Evolutionary conservation across 1,140 invertebrate genomes (phyloP).

Genomic region (Brachionus asplanchnoidis): DNA sequence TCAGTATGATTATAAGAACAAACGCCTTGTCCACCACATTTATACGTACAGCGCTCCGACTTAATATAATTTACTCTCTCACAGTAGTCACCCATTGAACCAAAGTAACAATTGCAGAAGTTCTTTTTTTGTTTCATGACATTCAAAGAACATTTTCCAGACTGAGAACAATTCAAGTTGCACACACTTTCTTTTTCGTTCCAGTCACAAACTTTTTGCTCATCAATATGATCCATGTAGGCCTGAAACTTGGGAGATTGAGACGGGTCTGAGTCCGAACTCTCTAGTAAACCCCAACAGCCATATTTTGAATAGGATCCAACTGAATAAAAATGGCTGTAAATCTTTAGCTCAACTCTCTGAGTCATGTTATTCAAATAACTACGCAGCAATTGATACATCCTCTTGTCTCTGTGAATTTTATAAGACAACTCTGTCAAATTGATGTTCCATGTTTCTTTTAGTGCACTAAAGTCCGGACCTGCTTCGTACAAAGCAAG

Average conservation of each 20-base stretch:
- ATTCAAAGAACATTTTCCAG: neutral
- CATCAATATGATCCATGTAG: constrained; percentile 1
- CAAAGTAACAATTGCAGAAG: neutral
- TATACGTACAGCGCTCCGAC: neutral
- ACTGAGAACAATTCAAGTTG: neutral
- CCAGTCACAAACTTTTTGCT: neutral
- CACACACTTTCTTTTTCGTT: constrained; percentile 3
- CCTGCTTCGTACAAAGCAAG: constrained; percentile 19
- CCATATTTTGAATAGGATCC: constrained; percentile 27
- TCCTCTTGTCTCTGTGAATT: neutral
- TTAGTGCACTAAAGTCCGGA: neutral
- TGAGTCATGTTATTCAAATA: neutral
- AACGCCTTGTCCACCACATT: neutral
- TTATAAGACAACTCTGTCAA: neutral
- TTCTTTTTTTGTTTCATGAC: neutral
- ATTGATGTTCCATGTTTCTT: neutral
- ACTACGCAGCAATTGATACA: neutral
- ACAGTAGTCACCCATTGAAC: neutral
- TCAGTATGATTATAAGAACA: constrained; percentile 15
- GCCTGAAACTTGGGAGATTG: neutral
- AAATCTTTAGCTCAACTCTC: neutral
- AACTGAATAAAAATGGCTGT: neutral
- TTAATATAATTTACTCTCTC: neutral
- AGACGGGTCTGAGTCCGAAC: neutral
- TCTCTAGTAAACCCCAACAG: neutral